A percentile compares a stretch with the other conserved stretches of the same genome.
These are phyloP conservation scores for Xiphorhynchus erythropygius DNA, from an alignment of 2,797 vertebrate species.

Conservation along the genomic window DNA sequence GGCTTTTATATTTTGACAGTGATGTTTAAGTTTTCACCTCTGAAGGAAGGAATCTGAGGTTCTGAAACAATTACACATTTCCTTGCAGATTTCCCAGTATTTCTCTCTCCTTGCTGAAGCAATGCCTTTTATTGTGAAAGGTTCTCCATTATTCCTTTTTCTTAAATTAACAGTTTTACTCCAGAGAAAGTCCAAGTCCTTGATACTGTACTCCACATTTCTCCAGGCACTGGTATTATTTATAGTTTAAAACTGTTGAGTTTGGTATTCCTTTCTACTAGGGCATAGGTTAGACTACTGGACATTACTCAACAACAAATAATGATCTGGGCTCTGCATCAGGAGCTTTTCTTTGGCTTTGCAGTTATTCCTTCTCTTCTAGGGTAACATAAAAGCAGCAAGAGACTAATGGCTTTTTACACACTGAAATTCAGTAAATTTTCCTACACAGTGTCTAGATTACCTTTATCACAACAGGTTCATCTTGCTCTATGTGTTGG, in stretches of 20 bases:
- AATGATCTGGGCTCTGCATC: not conserved
- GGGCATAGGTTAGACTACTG: conserved; percentile 37
- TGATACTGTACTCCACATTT: conserved; percentile 32
- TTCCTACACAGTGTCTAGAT: not conserved
- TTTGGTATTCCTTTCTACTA: conserved; percentile 35
- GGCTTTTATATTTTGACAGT: not conserved
- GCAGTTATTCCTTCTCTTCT: not conserved
- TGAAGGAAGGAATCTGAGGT: not conserved
- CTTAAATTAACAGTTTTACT: conserved; percentile 30
- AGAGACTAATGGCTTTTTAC: not conserved
- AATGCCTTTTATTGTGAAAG: not conserved
- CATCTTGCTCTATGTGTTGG: not conserved
- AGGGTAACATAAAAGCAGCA: not conserved
- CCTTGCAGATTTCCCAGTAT: not conserved
- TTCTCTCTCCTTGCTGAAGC: not conserved
- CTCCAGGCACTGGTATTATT: conserved; percentile 30
- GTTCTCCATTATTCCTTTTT: not conserved
- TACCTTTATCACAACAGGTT: not conserved
- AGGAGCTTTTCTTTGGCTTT: conserved; percentile 13
- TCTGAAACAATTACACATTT: not conserved
- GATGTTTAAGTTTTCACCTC: not conserved
- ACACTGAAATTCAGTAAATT: not conserved
- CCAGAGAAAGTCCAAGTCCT: not conserved
- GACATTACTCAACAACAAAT: conserved; percentile 58
- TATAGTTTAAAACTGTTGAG: conserved; percentile 30